These are phyloP conservation scores for Rhagonycha fulva DNA, from an alignment of 2,888 invertebrate genomes.

Conservation along the genomic window DNA sequence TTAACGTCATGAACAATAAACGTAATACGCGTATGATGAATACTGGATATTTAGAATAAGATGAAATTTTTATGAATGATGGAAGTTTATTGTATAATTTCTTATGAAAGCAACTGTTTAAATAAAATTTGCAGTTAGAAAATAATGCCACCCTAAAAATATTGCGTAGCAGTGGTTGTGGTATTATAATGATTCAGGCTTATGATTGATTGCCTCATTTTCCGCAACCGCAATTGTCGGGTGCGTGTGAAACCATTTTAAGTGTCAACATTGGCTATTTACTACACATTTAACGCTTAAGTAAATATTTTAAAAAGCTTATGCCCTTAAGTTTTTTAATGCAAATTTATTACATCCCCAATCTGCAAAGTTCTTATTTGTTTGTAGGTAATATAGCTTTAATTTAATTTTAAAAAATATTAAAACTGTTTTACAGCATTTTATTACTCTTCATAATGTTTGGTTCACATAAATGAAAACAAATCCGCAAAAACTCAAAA, in stretches of 20 bases:
- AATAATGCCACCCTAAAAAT: not conserved
- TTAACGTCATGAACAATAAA: not conserved
- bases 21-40: not conserved
- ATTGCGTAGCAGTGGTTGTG: not conserved
- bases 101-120: not conserved
- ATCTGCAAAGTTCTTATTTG: no score
- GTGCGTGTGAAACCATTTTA: conserved; percentile 1
- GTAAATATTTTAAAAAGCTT: not conserved
- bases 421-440: no score
- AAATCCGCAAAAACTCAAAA: no score
- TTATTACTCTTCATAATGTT: no score
- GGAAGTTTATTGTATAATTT: not conserved
- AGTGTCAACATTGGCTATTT: conserved; percentile 3
- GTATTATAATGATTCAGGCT: conserved; percentile 2
- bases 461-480: no score
- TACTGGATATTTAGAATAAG: not conserved
- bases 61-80: not conserved
- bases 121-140: not conserved
- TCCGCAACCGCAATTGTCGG: conserved; percentile 2
- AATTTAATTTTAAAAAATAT: no score
- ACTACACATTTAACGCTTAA: not conserved
- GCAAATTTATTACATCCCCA: not conserved
- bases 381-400: no score
- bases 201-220: conserved; percentile 4
- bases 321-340: not conserved